These are phyloP conservation scores for Lepidochitona cinerea DNA, from an alignment of 2,888 invertebrate genomes.

Conservation along the genomic window DNA sequence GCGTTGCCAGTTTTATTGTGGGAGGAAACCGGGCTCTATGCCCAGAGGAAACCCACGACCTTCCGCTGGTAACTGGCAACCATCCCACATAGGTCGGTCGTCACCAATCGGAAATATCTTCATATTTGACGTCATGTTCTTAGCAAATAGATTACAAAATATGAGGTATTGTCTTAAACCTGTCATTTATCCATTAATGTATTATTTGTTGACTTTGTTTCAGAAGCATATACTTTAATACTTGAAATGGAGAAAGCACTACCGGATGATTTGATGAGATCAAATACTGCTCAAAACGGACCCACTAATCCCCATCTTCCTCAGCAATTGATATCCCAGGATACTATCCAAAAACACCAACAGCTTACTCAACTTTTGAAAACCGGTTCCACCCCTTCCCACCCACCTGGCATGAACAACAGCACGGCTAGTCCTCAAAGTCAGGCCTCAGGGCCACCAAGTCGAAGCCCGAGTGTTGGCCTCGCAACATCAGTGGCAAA, in stretches of 20 bases:
- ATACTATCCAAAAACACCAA: conserved; percentile 52
- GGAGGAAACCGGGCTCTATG: too few relatives aligned
- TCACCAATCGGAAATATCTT: too few relatives aligned
- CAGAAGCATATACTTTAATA: conserved; percentile 23
- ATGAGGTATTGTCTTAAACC: too few relatives aligned
- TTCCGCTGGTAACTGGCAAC: too few relatives aligned
- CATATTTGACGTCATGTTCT: too few relatives aligned
- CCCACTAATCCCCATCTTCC: conserved; percentile 39
- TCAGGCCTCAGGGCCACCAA: conserved; percentile 17
- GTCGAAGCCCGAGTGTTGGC: conserved; percentile 42
- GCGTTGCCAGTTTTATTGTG: too few relatives aligned
- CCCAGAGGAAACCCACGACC: too few relatives aligned
- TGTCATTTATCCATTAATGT: too few relatives aligned
- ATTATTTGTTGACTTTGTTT: conserved; percentile 1
- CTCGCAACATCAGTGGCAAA: conserved; percentile 37
- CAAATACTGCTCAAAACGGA: conserved; percentile 45
- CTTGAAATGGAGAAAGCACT: conserved; percentile 54
- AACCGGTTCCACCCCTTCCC: conserved; percentile 42
- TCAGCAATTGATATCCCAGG: conserved; percentile 39
- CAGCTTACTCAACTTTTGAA: conserved; percentile 60
- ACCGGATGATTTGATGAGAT: conserved; percentile 62
- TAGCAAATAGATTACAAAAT: too few relatives aligned
- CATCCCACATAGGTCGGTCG: too few relatives aligned
- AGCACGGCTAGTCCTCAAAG: conserved; percentile 43
- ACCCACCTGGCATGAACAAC: conserved; percentile 53